A percentile compares a stretch with the other conserved stretches of the same genome.
These are phyloP conservation scores for Anagyrus pseudococci DNA, from an alignment of 2,888 invertebrate genomes.

Conservation along the genomic window DNA sequence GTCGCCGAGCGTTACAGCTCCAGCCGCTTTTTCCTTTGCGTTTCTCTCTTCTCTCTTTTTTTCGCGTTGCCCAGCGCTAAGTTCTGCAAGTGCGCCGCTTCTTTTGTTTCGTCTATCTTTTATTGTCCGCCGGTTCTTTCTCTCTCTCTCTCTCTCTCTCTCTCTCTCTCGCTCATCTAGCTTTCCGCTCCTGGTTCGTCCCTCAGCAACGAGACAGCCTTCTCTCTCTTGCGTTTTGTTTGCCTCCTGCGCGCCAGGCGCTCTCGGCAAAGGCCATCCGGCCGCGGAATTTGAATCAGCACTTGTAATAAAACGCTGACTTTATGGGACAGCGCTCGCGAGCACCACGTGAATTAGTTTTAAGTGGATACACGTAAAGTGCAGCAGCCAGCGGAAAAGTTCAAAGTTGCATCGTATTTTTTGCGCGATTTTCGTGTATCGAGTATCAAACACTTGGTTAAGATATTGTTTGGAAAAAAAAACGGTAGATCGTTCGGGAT, in stretches of 20 bases:
- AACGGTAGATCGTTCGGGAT: no score
- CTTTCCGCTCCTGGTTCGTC: no score
- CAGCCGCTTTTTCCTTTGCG: conserved; percentile 38
- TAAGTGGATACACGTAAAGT: no score
- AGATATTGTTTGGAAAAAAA: no score
- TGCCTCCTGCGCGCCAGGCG: no score
- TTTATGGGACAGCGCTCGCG: conserved; percentile 57
- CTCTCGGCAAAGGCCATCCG: conserved; percentile 45
- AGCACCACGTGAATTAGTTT: conserved; percentile 29
- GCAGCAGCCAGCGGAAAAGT: no score
- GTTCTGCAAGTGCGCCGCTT: no score
- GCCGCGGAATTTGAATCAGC: conserved; percentile 60
- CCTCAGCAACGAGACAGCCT: no score
- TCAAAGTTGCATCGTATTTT: no score
- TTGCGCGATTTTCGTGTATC: no score
- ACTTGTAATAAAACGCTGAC: conserved; percentile 60
- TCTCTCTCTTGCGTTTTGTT: conserved; percentile 18
- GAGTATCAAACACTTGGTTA: no score
- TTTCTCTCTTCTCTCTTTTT: conserved; percentile 46
- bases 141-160: conserved; percentile 41
- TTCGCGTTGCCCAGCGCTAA: conserved; percentile 10
- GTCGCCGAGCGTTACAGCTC: conserved; percentile 33
- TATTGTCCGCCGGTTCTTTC: conserved; percentile 10
- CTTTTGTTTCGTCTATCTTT: conserved; percentile 31
- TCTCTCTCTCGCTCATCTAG: conserved; percentile 35